These are phyloP conservation scores for Leptoclinus maculatus DNA, from an alignment of 2,797 vertebrate genomes.

Conservation along the genomic window DNA sequence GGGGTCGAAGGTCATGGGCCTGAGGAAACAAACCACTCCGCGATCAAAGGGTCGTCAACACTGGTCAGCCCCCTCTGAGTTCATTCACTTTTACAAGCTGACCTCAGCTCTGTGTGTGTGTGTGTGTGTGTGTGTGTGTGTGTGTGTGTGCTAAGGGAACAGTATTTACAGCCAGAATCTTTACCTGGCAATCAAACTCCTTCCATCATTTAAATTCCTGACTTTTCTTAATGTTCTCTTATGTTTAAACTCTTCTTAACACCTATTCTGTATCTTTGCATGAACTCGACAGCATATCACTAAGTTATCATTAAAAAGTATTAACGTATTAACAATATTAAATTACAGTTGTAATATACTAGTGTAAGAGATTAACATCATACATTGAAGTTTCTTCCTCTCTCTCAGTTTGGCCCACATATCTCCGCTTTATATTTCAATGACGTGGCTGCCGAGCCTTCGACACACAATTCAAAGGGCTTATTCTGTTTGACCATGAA, in stretches of 20 bases:
- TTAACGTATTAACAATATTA: not conserved
- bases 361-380: slow-evolving; percentile 30
- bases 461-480: slow-evolving; percentile 11
- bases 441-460: slow-evolving; percentile 6
- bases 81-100: slow-evolving; percentile 69
- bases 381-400: not conserved
- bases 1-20: slow-evolving; percentile 85
- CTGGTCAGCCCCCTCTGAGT: slow-evolving; percentile 71
- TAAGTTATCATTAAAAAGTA: not conserved
- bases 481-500: slow-evolving; percentile 51
- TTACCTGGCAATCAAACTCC: slow-evolving; percentile 1
- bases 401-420: slow-evolving; percentile 21
- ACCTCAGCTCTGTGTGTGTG: not conserved
- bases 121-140: slow-evolving; percentile 17
- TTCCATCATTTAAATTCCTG: not conserved
- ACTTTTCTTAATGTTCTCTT: not conserved
- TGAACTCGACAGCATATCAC: not conserved
- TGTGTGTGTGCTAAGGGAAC: not conserved
- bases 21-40: slow-evolving; percentile 89
- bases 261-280: not conserved
- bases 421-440: not conserved
- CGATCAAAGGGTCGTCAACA: slow-evolving; percentile 84
- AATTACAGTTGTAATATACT: slow-evolving; percentile 39
- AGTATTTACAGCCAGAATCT: slow-evolving; percentile 9
- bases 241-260: not conserved